A percentile compares a stretch with the other conserved stretches of the same genome.
Evolutionary conservation across 2,113 vertebrate species (phyloP).

Genomic region (Cephalopholis sonnerati): DNA sequence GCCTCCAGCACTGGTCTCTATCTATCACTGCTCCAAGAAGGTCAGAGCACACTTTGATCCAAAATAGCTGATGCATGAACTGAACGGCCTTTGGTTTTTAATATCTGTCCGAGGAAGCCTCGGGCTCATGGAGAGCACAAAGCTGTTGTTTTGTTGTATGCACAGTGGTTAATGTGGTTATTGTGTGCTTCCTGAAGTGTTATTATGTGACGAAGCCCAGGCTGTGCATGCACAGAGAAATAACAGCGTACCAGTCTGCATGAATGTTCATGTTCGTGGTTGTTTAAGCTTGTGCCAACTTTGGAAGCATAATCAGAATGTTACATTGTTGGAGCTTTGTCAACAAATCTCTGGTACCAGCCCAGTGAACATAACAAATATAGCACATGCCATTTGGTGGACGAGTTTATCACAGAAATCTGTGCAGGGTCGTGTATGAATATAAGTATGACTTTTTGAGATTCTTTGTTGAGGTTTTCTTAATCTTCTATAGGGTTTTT

Average conservation of each 20-base stretch:
- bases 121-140: conserved; percentile 2
- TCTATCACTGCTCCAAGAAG: conserved; percentile 56
- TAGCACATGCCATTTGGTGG: conserved; percentile 43
- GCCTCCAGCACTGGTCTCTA: conserved; percentile 12
- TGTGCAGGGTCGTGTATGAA: background rate
- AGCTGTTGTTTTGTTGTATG: conserved; percentile 37
- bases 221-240: background rate
- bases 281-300: conserved; percentile 18
- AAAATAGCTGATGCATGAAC: conserved; percentile 58
- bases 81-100: conserved; percentile 53
- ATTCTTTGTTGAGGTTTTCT: background rate
- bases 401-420: conserved; percentile 10
- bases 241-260: background rate
- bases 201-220: conserved; percentile 25
- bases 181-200: conserved; percentile 29
- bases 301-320: conserved; percentile 34
- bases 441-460: background rate
- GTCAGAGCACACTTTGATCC: conserved; percentile 61
- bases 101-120: conserved; percentile 50
- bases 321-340: conserved; percentile 50
- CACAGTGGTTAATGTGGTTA: conserved; percentile 29
- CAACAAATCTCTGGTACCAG: conserved; percentile 45
- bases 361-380: conserved; percentile 43
- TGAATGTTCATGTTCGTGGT: conserved; percentile 2
- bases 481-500: background rate